Percentiles rank a stretch among this genome's conserved stretches.
phyloP scores from a whole-genome alignment of 2,113 vertebrate species.

The Aix galericulata region DNA sequence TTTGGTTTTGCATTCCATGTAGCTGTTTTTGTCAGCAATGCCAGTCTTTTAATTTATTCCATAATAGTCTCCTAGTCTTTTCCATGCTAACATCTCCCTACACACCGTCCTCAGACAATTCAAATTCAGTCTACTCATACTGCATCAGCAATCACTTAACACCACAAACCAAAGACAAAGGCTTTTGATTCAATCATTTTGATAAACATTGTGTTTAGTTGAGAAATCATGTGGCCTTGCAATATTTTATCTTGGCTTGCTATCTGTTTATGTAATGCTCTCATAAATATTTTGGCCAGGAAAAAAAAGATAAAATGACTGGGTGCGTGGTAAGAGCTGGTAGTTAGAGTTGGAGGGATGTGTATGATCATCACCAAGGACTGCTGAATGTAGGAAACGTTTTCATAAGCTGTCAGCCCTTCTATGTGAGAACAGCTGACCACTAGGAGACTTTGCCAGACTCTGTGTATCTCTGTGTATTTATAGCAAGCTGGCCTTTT shows the following conservation, averaged over 20 bases:
- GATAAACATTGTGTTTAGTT: background rate
- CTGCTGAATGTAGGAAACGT: background rate
- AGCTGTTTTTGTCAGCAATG: background rate
- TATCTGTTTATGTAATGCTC: background rate
- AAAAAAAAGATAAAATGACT: background rate
- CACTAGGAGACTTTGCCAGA: background rate
- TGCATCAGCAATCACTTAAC: background rate
- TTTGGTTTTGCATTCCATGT: background rate
- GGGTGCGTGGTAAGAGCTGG: background rate
- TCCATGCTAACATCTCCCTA: background rate
- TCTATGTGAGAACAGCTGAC: background rate
- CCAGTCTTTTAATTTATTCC: background rate
- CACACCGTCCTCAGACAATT: background rate
- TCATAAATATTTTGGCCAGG: background rate
- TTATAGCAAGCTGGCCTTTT: background rate
- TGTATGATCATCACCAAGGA: background rate
- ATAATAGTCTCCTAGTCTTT: background rate
- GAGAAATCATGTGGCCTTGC: background rate
- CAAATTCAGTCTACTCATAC: background rate
- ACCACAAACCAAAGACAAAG: background rate
- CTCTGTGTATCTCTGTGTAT: background rate
- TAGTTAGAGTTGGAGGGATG: background rate
- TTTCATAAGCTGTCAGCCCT: background rate
- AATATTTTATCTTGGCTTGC: background rate
- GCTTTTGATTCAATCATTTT: background rate